These are phyloP conservation scores for Carapus acus DNA, from an alignment of 2,797 vertebrate genomes.

Conservation along the genomic window DNA sequence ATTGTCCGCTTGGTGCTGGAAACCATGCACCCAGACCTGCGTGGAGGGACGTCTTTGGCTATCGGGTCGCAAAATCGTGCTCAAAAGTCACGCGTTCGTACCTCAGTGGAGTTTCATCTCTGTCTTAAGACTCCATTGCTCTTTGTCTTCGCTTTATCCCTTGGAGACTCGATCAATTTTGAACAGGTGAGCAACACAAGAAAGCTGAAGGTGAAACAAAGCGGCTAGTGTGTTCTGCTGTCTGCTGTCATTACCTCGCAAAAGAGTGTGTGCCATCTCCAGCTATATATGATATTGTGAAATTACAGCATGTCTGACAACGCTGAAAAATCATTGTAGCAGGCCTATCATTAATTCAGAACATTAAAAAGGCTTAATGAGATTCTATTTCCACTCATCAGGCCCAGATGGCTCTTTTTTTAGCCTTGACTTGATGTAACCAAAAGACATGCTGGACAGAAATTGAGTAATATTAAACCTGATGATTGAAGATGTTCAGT, in stretches of 20 bases:
- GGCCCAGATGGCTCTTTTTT: conserved; percentile 28
- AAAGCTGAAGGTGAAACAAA: neutral
- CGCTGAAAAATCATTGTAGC: conserved; percentile 34
- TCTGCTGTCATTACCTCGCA: neutral
- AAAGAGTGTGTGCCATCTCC: neutral
- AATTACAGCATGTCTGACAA: conserved; percentile 28
- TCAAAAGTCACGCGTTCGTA: conserved; percentile 14
- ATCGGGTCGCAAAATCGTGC: conserved; percentile 32
- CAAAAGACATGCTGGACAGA: conserved; percentile 23
- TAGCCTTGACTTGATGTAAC: conserved; percentile 18
- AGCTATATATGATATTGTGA: conserved; percentile 10
- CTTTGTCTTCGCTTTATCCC: conserved; percentile 6
- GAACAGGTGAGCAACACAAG: conserved; percentile 11
- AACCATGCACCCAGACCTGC: conserved; percentile 25
- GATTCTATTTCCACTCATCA: conserved; percentile 40
- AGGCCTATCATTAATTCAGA: conserved; percentile 46
- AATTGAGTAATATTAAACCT: conserved; percentile 14
- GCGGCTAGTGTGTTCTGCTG: neutral
- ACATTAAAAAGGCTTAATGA: conserved; percentile 50
- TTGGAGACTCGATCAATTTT: neutral
- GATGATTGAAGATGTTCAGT: neutral
- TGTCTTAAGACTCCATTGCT: neutral
- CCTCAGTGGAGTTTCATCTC: neutral
- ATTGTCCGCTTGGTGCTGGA: conserved; percentile 29
- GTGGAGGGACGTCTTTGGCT: conserved; percentile 26